These are phyloP conservation scores for Dryobates pubescens DNA, from an alignment of 2,797 vertebrate genomes.

Conservation along the genomic window DNA sequence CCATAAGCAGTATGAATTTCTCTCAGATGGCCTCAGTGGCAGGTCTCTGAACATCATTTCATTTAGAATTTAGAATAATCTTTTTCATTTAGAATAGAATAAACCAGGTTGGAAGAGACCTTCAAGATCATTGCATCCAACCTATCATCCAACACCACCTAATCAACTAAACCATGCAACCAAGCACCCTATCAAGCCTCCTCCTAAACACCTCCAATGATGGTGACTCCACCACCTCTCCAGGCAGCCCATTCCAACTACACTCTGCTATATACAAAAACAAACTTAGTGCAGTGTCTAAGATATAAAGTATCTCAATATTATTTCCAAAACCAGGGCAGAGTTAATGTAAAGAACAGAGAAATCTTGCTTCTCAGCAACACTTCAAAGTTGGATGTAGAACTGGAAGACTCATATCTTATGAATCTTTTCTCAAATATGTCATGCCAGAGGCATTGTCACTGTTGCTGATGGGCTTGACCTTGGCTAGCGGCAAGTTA, in stretches of 20 bases:
- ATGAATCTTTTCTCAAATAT: not conserved
- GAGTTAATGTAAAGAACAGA: not conserved
- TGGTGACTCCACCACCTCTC: too few species aligned
- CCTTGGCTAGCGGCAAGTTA: too few species aligned
- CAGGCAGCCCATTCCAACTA: too few species aligned
- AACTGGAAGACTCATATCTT: not conserved
- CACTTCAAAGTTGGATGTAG: not conserved
- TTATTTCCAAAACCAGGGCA: not conserved
- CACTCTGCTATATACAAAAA: not conserved
- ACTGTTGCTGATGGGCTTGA: too few species aligned
- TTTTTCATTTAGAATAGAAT: too few species aligned
- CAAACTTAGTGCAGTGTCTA: not conserved
- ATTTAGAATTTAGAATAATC: too few species aligned
- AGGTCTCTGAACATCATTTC: not conserved
- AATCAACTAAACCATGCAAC: too few species aligned
- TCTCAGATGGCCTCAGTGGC: not conserved
- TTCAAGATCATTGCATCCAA: too few species aligned
- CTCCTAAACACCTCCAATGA: too few species aligned
- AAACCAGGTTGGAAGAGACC: too few species aligned
- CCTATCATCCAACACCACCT: too few species aligned
- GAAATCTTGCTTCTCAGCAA: not conserved
- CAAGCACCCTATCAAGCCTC: too few species aligned
- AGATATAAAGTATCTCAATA: not conserved
- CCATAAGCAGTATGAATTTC: not conserved
- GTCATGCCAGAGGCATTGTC: not conserved